Evolutionary conservation across 2,113 vertebrate genomes (phyloP), one percentile per base, ranked within the genome.

Genomic region (Paradisaea rubra): DNA sequence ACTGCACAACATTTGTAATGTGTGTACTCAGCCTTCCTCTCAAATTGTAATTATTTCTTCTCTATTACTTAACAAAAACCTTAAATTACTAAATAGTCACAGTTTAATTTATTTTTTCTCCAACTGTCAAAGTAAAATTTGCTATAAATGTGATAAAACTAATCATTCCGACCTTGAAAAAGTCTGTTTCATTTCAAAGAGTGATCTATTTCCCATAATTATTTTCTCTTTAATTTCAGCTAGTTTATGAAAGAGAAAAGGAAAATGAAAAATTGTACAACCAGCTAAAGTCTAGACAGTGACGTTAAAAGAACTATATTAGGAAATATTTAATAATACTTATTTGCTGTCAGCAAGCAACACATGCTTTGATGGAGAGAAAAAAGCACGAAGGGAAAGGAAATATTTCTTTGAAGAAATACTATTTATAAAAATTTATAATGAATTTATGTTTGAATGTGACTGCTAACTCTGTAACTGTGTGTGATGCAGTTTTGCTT

Each of bases 201-300:
- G 25, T 54, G 74, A 86, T 70, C 54, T 79, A 56, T 95, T 90
- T 74, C 17, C 22, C 11, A 42, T 69, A 88, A 82, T 89, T 86
- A 92, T 89, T 95, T 95, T 89, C 50, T 65, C 22, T 91, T 85
- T 88, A 91, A 94, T 95, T 95, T 96, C 73, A 73, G 66, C 13
- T 66, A 87, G 31, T 47, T 71, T 78, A 37, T 90, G 45, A 92
- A 94, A 81, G 24, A 68, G 64, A 79, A 83, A 94, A 93, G 18
- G n/a, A 93, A 94, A 91, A 93, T 66, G 88, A 91, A 93, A 94
- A 91, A 93, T 31, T 86, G 25, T 73, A 88, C 37, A 93, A 78
- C 47, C 33, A 90, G 31, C 50, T 87, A 22, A 94, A 64, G 88
- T 93, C 94, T 96, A 94, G 93, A 96, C 90, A 94, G 77, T 85